Evolutionary conservation across 2,797 vertebrate species (phyloP), one percentile per base, ranked within the genome.

Genomic region (Centropyge bicolor): DNA sequence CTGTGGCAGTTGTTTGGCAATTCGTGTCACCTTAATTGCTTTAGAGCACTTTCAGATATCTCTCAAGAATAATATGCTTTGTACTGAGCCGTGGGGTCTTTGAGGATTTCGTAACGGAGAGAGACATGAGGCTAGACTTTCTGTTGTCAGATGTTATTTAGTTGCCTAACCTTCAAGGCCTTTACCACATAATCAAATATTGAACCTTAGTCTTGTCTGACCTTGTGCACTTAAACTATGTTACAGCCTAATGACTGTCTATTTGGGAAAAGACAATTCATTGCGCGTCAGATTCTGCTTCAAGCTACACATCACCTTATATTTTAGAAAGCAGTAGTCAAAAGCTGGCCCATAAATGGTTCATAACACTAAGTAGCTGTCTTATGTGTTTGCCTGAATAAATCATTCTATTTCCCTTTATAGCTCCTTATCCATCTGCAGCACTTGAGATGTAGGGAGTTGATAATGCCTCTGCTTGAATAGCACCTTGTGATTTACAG

Each of bases 1-100:
- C 80, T 27, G 78, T 79, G 65, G 85, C 84, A 86, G 85, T 91
- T 91, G 89, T 92, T 93, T 94, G 90, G 88, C 91, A 92, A 93
- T 93, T 85, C 84, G 67, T 88, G 83, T 91, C 89, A 89, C 93
- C 78, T 85, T 93, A 93, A 94, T 94, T 92, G 88, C 91, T 93
- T 91, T 82, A 82, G 87, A 93, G 90, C 91, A 80, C 88, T 88
- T 89, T 86, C 80, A 88, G 84, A 90, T 93, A 89, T 92, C 83
- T 77, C 82, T 82, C 72, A 88, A 87, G 88, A 91, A 86, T 90
- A 88, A 91, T 83, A 89, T 74, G 87, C 84, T 90, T 86, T 86
- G 89, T 78, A 62, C 78, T 71, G 77, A 87, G 87, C 91, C 79
- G 52, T 45, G 80, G 88, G 89, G 87, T 90, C 87, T 90, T 84